These are phyloP conservation scores for Campoletis sonorensis DNA, from an alignment of 1,140 invertebrate species.

Conservation along the genomic window DNA sequence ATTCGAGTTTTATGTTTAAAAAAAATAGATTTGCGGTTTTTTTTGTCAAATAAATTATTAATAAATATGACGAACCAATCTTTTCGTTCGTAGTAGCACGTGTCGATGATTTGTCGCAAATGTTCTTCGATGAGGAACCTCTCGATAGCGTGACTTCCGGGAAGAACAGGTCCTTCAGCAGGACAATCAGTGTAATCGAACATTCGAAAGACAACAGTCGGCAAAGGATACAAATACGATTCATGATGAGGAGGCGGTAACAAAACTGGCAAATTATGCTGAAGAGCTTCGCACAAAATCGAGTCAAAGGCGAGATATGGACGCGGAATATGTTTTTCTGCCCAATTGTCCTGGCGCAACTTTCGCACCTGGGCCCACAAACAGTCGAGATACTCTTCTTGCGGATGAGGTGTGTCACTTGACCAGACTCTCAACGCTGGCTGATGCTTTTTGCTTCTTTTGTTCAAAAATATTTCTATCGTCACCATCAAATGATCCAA, in stretches of 20 bases:
- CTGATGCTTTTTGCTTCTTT: constrained; percentile 94
- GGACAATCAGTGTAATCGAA: constrained; percentile 99
- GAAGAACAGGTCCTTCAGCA: constrained; percentile 86
- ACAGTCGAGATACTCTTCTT: constrained; percentile 99
- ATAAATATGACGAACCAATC: constrained; percentile 84
- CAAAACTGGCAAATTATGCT: constrained; percentile 95
- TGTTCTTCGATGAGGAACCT: constrained; percentile 99
- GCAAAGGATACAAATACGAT: constrained; percentile 91
- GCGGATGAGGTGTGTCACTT: constrained; percentile 93
- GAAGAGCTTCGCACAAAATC: constrained; percentile 94
- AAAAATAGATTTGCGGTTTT: too few relatives aligned
- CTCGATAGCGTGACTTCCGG: constrained; percentile 98
- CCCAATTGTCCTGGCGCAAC: constrained; percentile 95
- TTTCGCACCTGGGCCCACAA: constrained; percentile 97
- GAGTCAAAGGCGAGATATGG: constrained; percentile 98
- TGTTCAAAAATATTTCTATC: constrained; percentile 97
- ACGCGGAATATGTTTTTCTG: constrained; percentile 96
- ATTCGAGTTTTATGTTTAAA: too few relatives aligned
- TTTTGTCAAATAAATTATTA: background rate
- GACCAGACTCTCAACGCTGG: constrained; percentile 95
- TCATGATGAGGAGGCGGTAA: constrained; percentile 94
- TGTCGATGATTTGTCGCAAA: constrained; percentile 94
- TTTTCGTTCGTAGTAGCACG: constrained; percentile 92
- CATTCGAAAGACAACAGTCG: constrained; percentile 93
- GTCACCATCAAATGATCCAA: constrained; percentile 93